Base-by-base conservation (phyloP, 2,797 vertebrate species). In the Limnodromus scolopaceus region DNA sequence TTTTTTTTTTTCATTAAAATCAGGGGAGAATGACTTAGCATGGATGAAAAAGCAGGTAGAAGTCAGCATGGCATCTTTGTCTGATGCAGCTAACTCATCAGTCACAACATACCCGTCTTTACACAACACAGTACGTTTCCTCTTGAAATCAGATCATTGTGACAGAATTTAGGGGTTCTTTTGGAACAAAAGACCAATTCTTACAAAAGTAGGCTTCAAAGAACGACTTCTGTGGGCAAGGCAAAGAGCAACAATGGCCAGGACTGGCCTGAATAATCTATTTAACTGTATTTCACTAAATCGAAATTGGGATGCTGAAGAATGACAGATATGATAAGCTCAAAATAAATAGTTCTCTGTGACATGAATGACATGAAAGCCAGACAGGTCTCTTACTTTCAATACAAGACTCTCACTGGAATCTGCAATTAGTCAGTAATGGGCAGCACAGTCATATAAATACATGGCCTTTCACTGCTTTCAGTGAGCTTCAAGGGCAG, bases 281-380 rank as follows among this genome's bases (percentile, higher is more conserved):
- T 34, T 80, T 65, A 55, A 32, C 19, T 61, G 55, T 46, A 19
- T 43, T 77, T 83, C 63, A 27, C 20, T 78, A 39, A 72, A 74
- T 32, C 6, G 15, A 58, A 48, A 57, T 1, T 36, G 39, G 39
- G 60, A 69, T 69, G 28, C 13, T 74, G 45, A 78, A 64, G 20
- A 68, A 81, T 24, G 30, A 83, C 11, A 25, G 23, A 65, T 82
- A 77, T 88, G 90, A 69, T 77, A 86, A 84, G 51, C 20, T 83
- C 69, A 70, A 32, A 74, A 83, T 69, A 92, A 83, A 79, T 53
- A 60, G 18, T 34, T 80, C 66, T 72, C 43, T 69, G 20, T 90
- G 76, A 88, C 60, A 80, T 27, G 46, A 75, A 82, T 79, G 75
- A 82, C 70, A 85, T 28, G 53, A 91, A 92, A 89, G 81, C 39